Evolutionary conservation across 2,797 vertebrate species (phyloP).

Genomic region (Liasis olivaceus): DNA sequence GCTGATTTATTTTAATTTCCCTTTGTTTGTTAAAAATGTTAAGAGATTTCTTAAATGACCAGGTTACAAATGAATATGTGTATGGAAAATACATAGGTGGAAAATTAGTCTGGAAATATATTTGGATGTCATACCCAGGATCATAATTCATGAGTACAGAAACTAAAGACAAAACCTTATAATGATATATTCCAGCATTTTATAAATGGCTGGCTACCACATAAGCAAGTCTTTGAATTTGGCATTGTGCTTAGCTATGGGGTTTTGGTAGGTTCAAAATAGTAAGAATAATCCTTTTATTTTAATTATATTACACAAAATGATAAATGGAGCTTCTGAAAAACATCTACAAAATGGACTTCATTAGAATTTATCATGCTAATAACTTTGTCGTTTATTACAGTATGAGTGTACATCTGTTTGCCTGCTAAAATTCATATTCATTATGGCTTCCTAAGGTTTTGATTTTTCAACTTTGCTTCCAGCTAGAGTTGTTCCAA

Average conservation of each 20-base stretch:
- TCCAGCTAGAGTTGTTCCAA: constrained; percentile 20
- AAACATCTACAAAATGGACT: constrained; percentile 41
- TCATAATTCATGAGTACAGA: constrained; percentile 36
- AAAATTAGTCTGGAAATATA: neutral
- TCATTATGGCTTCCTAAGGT: constrained; percentile 31
- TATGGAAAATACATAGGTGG: neutral
- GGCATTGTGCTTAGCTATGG: constrained; percentile 31
- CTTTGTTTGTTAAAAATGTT: neutral
- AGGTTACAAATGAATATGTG: neutral
- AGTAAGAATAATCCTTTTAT: constrained; percentile 37
- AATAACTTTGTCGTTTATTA: constrained; percentile 36
- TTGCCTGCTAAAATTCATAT: constrained; percentile 41
- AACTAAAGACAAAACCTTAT: constrained; percentile 38
- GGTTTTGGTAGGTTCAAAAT: constrained; percentile 42
- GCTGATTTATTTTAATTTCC: neutral
- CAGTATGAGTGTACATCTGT: constrained; percentile 18
- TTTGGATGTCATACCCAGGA: neutral
- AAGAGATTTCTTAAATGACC: neutral
- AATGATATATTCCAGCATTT: constrained; percentile 38
- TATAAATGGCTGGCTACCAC: constrained; percentile 10
- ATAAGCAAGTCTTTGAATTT: constrained; percentile 35
- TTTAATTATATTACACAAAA: constrained; percentile 42
- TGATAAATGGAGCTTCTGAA: constrained; percentile 37
- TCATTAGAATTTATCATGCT: constrained; percentile 47
- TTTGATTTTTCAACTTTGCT: constrained; percentile 41